Percentiles rank a stretch among this genome's conserved stretches.
phyloP scores from a whole-genome alignment of 2,888 invertebrate species.

The Hyles lineata region DNA sequence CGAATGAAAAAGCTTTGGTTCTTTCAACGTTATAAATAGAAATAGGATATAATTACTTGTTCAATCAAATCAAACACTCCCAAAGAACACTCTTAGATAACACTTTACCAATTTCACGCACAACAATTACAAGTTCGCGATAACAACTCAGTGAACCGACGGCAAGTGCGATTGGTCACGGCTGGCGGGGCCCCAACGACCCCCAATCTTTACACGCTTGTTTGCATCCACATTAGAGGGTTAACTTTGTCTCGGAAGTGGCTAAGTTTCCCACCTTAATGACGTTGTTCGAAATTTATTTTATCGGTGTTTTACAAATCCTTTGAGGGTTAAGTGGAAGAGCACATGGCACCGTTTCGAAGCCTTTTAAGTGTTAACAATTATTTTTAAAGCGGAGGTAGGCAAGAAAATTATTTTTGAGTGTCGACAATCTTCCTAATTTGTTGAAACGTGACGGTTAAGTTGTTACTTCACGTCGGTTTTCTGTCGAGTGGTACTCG shows the following conservation, averaged over 20 bases:
- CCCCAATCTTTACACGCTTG: slow-evolving; percentile 51
- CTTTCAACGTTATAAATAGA: no score
- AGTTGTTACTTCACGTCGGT: background rate
- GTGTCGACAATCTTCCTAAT: background rate
- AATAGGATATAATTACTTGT: no score
- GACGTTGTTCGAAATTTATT: slow-evolving; percentile 39
- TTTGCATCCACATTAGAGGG: slow-evolving; percentile 38
- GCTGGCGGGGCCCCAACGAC: slow-evolving; percentile 50
- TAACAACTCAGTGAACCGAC: slow-evolving; percentile 7
- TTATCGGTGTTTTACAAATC: slow-evolving; percentile 22
- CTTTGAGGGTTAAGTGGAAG: slow-evolving; percentile 6
- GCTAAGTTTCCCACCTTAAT: slow-evolving; percentile 44
- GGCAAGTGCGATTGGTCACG: slow-evolving; percentile 35
- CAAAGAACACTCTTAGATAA: background rate
- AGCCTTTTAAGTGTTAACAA: background rate
- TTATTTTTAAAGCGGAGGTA: background rate
- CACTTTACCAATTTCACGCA: background rate
- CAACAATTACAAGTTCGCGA: slow-evolving; percentile 12
- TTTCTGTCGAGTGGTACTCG: no score
- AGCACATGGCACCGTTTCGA: background rate
- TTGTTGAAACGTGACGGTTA: slow-evolving; percentile 2
- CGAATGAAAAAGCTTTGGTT: no score
- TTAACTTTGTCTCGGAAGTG: slow-evolving; percentile 43
- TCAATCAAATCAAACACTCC: no score
- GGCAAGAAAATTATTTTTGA: no score